Conservation (phyloP, 1,140 invertebrate genomes). For the Asbolus verrucosus region DNA sequence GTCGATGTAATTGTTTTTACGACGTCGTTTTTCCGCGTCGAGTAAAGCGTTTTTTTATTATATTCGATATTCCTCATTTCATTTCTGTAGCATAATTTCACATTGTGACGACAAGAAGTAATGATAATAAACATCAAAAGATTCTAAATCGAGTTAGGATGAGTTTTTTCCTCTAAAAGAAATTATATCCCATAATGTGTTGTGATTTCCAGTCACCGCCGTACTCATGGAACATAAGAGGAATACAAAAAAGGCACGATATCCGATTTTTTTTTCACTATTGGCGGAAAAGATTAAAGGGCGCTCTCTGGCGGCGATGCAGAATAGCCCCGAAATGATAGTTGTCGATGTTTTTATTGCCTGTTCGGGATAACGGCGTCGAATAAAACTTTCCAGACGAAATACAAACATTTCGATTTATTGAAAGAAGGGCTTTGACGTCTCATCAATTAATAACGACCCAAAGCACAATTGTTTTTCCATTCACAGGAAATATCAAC, state of each 20-base stretch:
- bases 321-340: conserved; percentile 31
- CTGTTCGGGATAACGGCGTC: conserved; percentile 26
- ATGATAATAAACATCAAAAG: conserved; percentile 23
- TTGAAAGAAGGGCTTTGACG: conserved; percentile 1
- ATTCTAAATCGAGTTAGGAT: background rate
- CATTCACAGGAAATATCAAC: too few species aligned
- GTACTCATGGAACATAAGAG: background rate
- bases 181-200: conserved; percentile 30
- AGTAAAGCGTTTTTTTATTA: conserved; percentile 4
- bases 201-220: conserved; percentile 20
- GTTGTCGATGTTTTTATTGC: conserved; percentile 36
- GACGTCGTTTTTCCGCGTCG: conserved; percentile 2
- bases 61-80: conserved; percentile 8
- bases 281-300: conserved; percentile 35
- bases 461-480: too few species aligned
- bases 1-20: conserved; percentile 1
- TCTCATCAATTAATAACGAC: background rate
- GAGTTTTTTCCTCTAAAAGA: background rate
- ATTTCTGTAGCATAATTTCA: background rate
- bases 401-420: conserved; percentile 17
- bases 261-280: conserved; percentile 9
- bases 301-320: conserved; percentile 30
- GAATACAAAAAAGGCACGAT: background rate
- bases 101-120: background rate
- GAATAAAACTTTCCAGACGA: conserved; percentile 20